These are phyloP conservation scores for Nezara viridula DNA, from an alignment of 2,888 invertebrate species.

Conservation along the genomic window DNA sequence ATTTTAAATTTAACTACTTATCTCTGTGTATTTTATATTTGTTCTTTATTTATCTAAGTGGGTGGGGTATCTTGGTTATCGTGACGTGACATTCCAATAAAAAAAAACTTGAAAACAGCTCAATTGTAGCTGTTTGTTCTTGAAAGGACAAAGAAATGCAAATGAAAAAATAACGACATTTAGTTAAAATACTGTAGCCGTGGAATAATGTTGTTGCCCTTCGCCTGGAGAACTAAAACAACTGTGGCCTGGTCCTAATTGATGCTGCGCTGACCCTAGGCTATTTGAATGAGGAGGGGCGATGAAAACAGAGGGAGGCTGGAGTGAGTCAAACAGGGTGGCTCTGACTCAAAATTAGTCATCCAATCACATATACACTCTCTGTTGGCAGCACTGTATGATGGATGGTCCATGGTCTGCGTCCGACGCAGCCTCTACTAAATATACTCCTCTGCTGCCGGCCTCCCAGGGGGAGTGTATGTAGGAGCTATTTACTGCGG, in stretches of 20 bases:
- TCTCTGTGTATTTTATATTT: no score
- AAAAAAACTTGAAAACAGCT: neutral
- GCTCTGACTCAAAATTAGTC: constrained; percentile 56
- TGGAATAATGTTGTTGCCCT: neutral
- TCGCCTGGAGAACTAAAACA: neutral
- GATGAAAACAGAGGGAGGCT: constrained; percentile 51
- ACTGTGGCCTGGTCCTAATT: neutral
- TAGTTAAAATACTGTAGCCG: neutral
- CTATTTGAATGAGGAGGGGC: constrained; percentile 32
- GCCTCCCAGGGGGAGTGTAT: neutral
- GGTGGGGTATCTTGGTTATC: neutral
- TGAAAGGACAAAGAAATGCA: neutral
- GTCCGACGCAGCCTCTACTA: neutral
- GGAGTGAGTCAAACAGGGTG: constrained; percentile 51
- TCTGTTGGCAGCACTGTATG: constrained; percentile 38
- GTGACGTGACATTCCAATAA: neutral
- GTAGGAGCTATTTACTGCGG: neutral
- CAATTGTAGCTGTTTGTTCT: neutral
- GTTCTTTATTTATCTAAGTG: no score
- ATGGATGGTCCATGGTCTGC: neutral
- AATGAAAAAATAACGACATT: neutral
- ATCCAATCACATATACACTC: constrained; percentile 50
- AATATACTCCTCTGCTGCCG: neutral
- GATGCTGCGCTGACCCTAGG: neutral
- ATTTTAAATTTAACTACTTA: no score